phyloP scores from a whole-genome alignment of 2,888 invertebrate species.

The Drosophila mayaguana region DNA sequence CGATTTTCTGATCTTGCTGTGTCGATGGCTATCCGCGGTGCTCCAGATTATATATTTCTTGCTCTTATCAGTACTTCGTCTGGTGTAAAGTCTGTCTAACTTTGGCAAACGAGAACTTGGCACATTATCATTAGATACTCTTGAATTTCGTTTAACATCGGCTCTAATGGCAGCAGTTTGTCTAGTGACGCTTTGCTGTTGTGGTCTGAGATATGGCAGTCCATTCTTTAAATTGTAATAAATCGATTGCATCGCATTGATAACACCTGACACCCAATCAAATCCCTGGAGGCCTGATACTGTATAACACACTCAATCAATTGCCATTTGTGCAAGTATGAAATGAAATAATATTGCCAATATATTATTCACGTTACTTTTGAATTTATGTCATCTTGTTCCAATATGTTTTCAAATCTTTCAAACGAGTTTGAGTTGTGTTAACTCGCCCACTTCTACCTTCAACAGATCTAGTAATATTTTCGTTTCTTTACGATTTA shows the following conservation, averaged over 20 bases:
- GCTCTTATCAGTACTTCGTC: background rate
- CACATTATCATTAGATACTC: background rate
- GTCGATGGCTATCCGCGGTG: background rate
- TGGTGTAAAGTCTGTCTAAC: too few relatives aligned
- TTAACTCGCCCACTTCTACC: background rate
- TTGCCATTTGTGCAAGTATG: conserved; percentile 19
- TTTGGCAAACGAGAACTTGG: background rate
- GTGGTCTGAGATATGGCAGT: background rate
- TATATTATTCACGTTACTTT: conserved; percentile 15
- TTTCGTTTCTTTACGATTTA: background rate
- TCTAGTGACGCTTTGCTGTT: background rate
- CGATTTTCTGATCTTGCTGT: background rate
- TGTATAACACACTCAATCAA: background rate
- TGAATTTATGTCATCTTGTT: conserved; percentile 39
- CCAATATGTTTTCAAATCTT: background rate
- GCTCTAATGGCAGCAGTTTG: background rate
- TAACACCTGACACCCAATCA: background rate
- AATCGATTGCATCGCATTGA: conserved; percentile 27
- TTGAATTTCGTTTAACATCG: background rate
- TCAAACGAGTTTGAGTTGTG: background rate
- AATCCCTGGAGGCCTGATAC: background rate
- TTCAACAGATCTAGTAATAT: background rate
- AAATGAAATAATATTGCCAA: conserved; percentile 20
- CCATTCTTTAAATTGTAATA: conserved; percentile 22
- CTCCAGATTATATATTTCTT: too few relatives aligned